Conservation (phyloP, 1,140 invertebrate genomes). For the Macrobrachium nipponense region DNA sequence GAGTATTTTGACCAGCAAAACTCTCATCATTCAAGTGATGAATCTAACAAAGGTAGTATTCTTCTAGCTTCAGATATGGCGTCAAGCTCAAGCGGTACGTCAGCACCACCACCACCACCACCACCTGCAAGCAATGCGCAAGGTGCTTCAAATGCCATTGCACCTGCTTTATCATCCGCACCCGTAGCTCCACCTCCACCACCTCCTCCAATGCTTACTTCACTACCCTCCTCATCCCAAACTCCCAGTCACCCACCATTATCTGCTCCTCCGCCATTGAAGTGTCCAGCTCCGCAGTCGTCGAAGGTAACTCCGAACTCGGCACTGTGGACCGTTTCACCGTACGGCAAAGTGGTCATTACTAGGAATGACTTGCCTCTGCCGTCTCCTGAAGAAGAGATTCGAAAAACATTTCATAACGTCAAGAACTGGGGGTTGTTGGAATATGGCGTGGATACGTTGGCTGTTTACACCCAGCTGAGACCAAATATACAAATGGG, state of each 20-base stretch:
- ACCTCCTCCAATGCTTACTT: conserved; percentile 4
- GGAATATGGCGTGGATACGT: conserved; percentile 42
- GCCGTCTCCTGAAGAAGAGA: conserved; percentile 55
- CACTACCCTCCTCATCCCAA: conserved; percentile 10
- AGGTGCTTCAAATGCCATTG: too few relatives aligned
- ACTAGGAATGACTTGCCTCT: conserved; percentile 56
- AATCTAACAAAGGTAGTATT: too few relatives aligned
- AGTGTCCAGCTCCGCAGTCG: too few relatives aligned
- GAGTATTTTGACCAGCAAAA: too few relatives aligned
- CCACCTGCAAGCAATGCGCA: not conserved
- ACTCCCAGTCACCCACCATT: not conserved
- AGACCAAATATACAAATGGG: conserved; percentile 62
- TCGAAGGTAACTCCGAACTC: conserved; percentile 2
- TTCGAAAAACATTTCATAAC: conserved; percentile 51
- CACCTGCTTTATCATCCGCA: too few relatives aligned
- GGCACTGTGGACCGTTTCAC: conserved; percentile 45
- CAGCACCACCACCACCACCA: not conserved
- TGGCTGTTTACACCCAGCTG: conserved; percentile 62
- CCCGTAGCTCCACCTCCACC: conserved; percentile 1
- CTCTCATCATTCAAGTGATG: too few relatives aligned
- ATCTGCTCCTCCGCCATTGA: not conserved
- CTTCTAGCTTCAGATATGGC: too few relatives aligned
- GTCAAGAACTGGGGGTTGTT: conserved; percentile 60
- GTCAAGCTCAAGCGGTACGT: too few relatives aligned
- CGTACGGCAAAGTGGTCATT: conserved; percentile 60